Evolutionary conservation across 2,888 invertebrate genomes (phyloP).

Genomic region (Neoascia interrupta): DNA sequence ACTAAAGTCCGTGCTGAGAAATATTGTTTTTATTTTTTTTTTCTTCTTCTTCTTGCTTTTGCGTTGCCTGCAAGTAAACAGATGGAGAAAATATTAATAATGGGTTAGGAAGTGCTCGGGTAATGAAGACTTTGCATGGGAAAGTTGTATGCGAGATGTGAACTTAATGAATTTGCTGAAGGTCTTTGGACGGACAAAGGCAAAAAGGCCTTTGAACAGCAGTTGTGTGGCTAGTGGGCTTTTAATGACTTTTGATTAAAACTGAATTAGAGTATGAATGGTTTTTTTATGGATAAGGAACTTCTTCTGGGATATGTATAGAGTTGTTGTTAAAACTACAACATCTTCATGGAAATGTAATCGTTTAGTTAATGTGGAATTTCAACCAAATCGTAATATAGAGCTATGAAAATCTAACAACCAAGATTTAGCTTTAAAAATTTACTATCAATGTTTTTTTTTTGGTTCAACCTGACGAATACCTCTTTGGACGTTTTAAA

Average conservation of each 20-base stretch:
- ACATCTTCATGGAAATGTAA: too few relatives aligned
- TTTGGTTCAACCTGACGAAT: too few relatives aligned
- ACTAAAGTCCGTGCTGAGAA: slow-evolving; percentile 9
- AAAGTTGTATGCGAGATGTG: slow-evolving; percentile 33
- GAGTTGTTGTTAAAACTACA: too few relatives aligned
- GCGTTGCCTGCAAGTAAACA: slow-evolving; percentile 57
- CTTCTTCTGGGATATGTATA: too few relatives aligned
- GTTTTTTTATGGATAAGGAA: too few relatives aligned
- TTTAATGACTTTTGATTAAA: slow-evolving; percentile 22
- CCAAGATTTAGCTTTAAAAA: too few relatives aligned
- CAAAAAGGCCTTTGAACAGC: background rate
- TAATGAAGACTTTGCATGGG: slow-evolving; percentile 57
- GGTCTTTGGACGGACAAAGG: slow-evolving; percentile 2
- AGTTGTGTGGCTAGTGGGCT: background rate
- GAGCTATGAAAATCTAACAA: too few relatives aligned
- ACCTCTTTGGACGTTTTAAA: too few relatives aligned
- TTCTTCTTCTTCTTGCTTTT: background rate
- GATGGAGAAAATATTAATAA: slow-evolving; percentile 63
- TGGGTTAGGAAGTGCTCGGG: slow-evolving; percentile 36
- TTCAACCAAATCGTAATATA: too few relatives aligned
- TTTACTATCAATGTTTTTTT: too few relatives aligned
- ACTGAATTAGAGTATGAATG: background rate
- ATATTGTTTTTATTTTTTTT: slow-evolving; percentile 16
- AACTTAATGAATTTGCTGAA: slow-evolving; percentile 39
- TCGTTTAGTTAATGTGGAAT: too few relatives aligned